Base-by-base conservation (phyloP, 2,113 vertebrate species). In the Gallinago paraguaiae region DNA sequence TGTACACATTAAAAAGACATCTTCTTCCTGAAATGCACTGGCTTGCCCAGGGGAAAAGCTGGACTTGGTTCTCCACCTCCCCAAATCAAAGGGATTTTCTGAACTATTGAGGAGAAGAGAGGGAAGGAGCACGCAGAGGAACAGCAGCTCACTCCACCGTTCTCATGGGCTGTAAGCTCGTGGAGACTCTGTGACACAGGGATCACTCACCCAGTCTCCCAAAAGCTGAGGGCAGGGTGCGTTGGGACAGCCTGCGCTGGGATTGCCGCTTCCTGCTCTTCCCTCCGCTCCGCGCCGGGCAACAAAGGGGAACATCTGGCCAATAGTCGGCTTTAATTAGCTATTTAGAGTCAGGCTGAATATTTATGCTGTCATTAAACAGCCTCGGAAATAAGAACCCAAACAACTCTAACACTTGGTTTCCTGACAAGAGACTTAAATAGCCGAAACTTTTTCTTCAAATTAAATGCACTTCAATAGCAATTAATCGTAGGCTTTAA, bases 291-390 rank as follows among this genome's bases (percentile, higher is more conserved):
- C 87, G 27, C 0, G 2, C 65, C 87, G 76, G 33, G 56, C 82
- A 95, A 89, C 93, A 96, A 95, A 96, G 70, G 82, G 57, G 61
- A 97, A 94, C 95, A 97, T 95, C 91, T 97, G 97, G 97, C 89
- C 95, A 74, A 85, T 65, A 77, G 80, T 64, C 30, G 0, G 82
- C 89, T 89, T 93, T 96, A 96, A 95, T 96, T 91, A 87, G 77
- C 61, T 86, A 76, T 92, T 97, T 88, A 90, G 90, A 95, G 91
- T 30, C 89, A 71, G 91, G 53, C 80, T 83, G 92, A 93, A 85
- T 96, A 96, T 88, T 93, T 93, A 92, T 33, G 60, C 83, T 56
- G 67, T 72, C 92, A 89, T 87, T 91, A 93, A 95, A 79, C 69
- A 90, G 82, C 72, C 88, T 85, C 39, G 8, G 93, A 95, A 97